Base-by-base conservation (phyloP, 1,140 invertebrate genomes). In the Paracyclopina nana region DNA sequence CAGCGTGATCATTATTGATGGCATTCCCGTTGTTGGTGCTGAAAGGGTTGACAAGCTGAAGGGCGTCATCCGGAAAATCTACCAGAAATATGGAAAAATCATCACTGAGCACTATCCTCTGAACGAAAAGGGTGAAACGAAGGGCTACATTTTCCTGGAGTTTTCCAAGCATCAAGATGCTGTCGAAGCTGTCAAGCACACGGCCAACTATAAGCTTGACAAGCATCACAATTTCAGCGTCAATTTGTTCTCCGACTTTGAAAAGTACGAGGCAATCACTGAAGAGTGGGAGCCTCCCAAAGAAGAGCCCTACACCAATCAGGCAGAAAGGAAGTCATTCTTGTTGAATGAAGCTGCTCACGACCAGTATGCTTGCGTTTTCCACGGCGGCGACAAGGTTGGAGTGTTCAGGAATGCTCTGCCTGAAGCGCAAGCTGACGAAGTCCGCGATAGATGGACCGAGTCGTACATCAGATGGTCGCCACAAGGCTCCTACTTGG, bases 391-490 rank as follows among this genome's bases (percentile, higher is more conserved):
- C 18, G 74, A 80, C 1, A 75, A 75, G 44, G 78, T 90, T 20
- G 81, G 87, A 60, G 81, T 96, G 26, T 90, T 80, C 76, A 76
- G 82, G 56, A 92, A 94, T 66, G 77, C 79, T 20, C 68, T 79
- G n/a, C 84, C 85, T 1, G 88, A 96, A 60, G 84, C 87, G 16
- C 70, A 71, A 9, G 60, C 78, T 48, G 52, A 43, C 18, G 20
- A 54, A 16, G 26, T 46, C 16, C 25, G 53, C 16, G 20, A 20
- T 8, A 14, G 51, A 18, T 94, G 88, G 86, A 90, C 87, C 11
- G 88, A 96, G 62, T 86, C 83, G 0, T 88, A 88, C 61, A 81
- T 92, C 1, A 82, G 82, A 57, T 98, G 94, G 92, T 97, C 92
- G 18, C 92, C 90, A 1, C 67, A 90, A 29, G 95, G 95, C 28